Base-by-base conservation (phyloP, 2,797 vertebrate genomes). In the Pangasius krempfi region DNA sequence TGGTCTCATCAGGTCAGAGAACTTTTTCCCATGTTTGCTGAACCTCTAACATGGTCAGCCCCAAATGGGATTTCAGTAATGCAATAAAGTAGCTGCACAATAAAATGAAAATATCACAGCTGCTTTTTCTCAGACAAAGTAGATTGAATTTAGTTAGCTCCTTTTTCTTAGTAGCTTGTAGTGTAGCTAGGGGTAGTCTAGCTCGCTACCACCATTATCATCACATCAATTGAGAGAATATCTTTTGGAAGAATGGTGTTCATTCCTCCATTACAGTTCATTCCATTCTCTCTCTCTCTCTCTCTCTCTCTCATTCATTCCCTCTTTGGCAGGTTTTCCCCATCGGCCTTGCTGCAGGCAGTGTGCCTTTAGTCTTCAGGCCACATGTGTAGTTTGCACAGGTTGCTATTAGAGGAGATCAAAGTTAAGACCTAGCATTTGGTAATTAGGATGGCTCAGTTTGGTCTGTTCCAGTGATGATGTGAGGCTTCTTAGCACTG, bases 391-490 rank as follows among this genome's bases (percentile, higher is more conserved):
- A 87, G 27, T 20, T 83, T 58, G 81, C 52, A 40, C 54, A 84
- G 79, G 58, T 73, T 70, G 56, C 72, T 73, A 54, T 80, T 82
- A 87, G 2, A 82, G 16, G 22, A 78, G 22, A 85, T 84, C 22
- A 73, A 50, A 84, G 73, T 86, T 76, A 75, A 88, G 54, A 86
- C 76, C 27, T 62, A 82, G 83, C 78, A 44, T 47, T 68, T 87
- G 56, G 81, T 81, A 75, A 82, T 88, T 64, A 88, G 60, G 13
- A 54, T 2, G 2, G 22, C 44, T 64, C 7, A 37, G 33, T 44
- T 84, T 83, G 89, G 87, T 75, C 82, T 40, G 87, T 85, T 89
- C n/a, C 70, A 56, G 1, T 13, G 78, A 44, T 72, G 64, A 66
- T 73, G 62, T 27, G 73, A 68, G 40, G 47, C 25, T 64, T 54